Percentiles rank a stretch among this genome's conserved stretches.
phyloP scores from a whole-genome alignment of 2,888 invertebrate species.

The Graphium colonna region DNA sequence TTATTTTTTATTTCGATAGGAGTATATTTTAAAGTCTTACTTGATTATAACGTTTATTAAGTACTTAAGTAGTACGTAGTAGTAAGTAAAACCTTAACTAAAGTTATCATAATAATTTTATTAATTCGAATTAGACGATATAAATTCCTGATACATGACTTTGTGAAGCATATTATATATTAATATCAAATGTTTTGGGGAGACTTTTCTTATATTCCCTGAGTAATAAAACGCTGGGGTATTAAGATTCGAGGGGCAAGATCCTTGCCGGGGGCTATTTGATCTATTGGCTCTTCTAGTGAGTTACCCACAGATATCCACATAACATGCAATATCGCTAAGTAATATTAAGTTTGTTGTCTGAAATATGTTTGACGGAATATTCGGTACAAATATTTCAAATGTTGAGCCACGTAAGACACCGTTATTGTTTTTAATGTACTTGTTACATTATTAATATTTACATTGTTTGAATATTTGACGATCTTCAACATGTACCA shows the following conservation, averaged over 20 bases:
- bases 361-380: neutral
- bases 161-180: conserved; percentile 8
- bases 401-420: too few species aligned
- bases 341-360: conserved; percentile 14
- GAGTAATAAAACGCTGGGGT: conserved; percentile 60
- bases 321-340: conserved; percentile 19
- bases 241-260: conserved; percentile 59
- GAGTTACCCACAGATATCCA: conserved; percentile 30
- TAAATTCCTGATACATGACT: neutral
- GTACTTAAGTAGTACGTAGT: too few species aligned
- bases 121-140: too few species aligned
- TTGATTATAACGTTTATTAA: too few species aligned
- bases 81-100: neutral
- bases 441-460: too few species aligned
- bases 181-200: conserved; percentile 15
- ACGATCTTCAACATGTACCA: too few species aligned
- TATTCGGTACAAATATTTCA: conserved; percentile 5
- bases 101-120: neutral
- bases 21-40: too few species aligned
- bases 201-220: conserved; percentile 20
- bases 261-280: conserved; percentile 59
- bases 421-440: too few species aligned
- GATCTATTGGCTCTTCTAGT: conserved; percentile 40
- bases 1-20: too few species aligned
- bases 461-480: neutral